A percentile compares a stretch with the other conserved stretches of the same genome.
Evolutionary conservation across 1,140 invertebrate species (phyloP).

Genomic region (Drosophila sp.): DNA sequence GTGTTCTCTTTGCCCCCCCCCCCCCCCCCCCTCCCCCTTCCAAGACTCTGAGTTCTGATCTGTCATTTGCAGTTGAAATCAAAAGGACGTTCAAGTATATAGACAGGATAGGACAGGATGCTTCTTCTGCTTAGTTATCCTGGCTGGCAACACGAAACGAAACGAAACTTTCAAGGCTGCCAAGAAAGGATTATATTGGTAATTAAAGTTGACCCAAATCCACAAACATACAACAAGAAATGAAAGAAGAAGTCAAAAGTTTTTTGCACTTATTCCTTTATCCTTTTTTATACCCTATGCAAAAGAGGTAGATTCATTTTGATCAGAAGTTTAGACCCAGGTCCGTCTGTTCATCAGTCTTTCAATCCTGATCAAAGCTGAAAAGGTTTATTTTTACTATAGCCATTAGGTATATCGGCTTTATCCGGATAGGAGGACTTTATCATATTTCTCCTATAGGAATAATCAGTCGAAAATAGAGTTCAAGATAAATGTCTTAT

Average conservation of each 20-base stretch:
- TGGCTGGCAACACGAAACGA: background rate
- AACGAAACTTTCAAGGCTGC: constrained; percentile 36
- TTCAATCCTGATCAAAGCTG: no score
- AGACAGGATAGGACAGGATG: background rate
- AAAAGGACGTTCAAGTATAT: background rate
- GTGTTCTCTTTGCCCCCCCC: background rate
- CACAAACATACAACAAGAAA: constrained; percentile 19
- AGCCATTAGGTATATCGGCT: no score
- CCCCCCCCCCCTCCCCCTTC: no score
- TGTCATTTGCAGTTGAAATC: constrained; percentile 7
- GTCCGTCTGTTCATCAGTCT: no score
- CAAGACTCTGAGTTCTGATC: background rate
- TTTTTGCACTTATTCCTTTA: constrained; percentile 9
- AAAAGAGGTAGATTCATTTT: no score
- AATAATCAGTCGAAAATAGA: no score
- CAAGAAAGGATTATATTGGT: constrained; percentile 34
- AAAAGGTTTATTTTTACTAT: no score
- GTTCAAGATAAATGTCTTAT: no score
- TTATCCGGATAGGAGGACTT: no score
- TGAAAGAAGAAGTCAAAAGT: background rate
- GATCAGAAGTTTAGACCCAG: no score
- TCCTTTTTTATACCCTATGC: background rate
- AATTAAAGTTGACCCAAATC: constrained; percentile 39
- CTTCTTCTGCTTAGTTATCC: background rate
- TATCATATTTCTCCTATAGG: no score